These are phyloP conservation scores for Pterophyllum scalare DNA, from an alignment of 2,113 vertebrate species.

Conservation along the genomic window DNA sequence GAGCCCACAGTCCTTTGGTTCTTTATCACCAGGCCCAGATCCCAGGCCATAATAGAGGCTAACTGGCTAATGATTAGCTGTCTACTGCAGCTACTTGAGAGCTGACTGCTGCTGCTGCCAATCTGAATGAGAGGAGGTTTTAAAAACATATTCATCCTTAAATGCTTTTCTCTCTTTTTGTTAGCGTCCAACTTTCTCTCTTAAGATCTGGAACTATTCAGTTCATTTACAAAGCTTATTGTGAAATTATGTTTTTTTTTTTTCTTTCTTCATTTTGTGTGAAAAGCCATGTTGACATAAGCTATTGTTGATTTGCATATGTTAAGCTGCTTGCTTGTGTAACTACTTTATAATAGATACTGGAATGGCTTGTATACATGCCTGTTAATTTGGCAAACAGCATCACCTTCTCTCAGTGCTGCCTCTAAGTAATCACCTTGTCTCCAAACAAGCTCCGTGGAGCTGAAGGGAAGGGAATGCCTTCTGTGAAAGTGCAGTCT, in stretches of 20 bases:
- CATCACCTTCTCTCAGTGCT: not conserved
- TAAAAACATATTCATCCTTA: constrained; percentile 61
- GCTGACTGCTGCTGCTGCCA: constrained; percentile 43
- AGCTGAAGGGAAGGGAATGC: constrained; percentile 21
- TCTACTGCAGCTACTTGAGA: constrained; percentile 57
- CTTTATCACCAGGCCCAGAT: constrained; percentile 73
- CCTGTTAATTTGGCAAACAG: constrained; percentile 27
- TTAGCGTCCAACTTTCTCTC: not conserved
- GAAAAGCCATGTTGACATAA: not conserved
- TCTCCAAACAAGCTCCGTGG: constrained; percentile 9
- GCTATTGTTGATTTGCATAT: not conserved
- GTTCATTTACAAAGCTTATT: not conserved
- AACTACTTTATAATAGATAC: not conserved
- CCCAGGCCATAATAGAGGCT: constrained; percentile 71
- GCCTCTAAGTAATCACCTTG: constrained; percentile 7
- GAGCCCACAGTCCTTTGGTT: constrained; percentile 61
- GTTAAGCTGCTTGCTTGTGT: not conserved
- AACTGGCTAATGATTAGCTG: constrained; percentile 81
- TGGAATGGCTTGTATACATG: constrained; percentile 8
- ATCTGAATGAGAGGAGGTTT: constrained; percentile 17
- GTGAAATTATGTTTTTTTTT: not conserved
- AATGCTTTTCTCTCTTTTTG: not conserved
- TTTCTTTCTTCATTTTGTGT: not conserved
- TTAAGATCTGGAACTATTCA: not conserved
- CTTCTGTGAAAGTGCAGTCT: not conserved